These are phyloP conservation scores for Lepidurus arcticus DNA, from an alignment of 1,140 invertebrate genomes.

Conservation along the genomic window DNA sequence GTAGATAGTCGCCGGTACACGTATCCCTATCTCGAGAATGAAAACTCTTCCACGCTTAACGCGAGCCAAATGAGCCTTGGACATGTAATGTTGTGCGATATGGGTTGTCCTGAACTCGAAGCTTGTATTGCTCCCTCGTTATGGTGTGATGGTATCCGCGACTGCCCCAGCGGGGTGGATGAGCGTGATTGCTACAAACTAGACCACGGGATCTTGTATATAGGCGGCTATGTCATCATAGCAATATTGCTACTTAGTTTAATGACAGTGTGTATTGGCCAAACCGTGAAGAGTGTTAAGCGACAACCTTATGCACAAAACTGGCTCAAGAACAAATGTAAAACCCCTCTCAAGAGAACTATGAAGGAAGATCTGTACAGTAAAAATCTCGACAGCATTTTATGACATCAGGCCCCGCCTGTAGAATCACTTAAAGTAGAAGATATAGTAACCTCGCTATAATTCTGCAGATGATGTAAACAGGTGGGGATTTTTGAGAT, in stretches of 20 bases:
- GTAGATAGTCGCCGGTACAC: not conserved
- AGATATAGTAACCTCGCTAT: slow-evolving; percentile 1
- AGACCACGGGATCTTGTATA: slow-evolving; percentile 25
- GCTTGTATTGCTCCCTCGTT: slow-evolving; percentile 25
- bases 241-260: not conserved
- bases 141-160: slow-evolving; percentile 28
- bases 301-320: not conserved
- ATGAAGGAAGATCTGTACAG: not conserved
- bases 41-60: not conserved
- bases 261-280: not conserved
- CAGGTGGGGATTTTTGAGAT: not conserved
- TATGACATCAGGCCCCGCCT: slow-evolving; percentile 5
- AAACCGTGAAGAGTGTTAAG: not conserved
- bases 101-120: slow-evolving; percentile 26
- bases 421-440: slow-evolving; percentile 11
- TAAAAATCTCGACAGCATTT: not conserved
- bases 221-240: not conserved
- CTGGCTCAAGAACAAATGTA: not conserved
- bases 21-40: not conserved
- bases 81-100: slow-evolving; percentile 13
- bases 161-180: slow-evolving; percentile 29
- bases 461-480: not conserved
- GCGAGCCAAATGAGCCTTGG: not conserved
- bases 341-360: not conserved
- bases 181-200: slow-evolving; percentile 26